These are phyloP conservation scores for Polypterus senegalus DNA, from an alignment of 2,113 vertebrate genomes.

Conservation along the genomic window DNA sequence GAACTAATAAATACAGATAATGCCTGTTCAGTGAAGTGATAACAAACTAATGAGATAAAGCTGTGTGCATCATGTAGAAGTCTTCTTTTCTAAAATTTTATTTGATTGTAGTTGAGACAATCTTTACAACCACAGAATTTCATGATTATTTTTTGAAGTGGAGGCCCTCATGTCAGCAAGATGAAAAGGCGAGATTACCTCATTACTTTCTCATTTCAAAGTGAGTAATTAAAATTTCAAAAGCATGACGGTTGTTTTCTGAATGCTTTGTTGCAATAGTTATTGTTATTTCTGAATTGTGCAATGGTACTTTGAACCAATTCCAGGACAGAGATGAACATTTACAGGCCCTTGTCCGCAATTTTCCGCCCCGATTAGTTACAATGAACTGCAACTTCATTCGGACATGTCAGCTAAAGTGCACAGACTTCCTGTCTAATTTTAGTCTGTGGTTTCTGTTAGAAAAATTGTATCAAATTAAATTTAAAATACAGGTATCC, in stretches of 20 bases:
- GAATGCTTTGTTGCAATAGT: constrained; percentile 37
- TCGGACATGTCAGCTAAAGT: constrained; percentile 29
- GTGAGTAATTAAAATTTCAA: constrained; percentile 21
- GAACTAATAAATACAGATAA: too few relatives aligned
- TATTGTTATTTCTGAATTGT: constrained; percentile 24
- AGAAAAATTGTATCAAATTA: constrained; percentile 19
- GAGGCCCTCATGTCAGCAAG: neutral
- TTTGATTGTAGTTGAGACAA: too few relatives aligned
- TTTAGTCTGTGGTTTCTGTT: constrained; percentile 1
- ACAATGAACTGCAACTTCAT: constrained; percentile 45
- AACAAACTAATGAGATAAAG: too few relatives aligned
- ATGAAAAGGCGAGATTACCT: constrained; percentile 5
- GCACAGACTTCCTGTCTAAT: constrained; percentile 13
- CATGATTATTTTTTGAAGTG: too few relatives aligned
- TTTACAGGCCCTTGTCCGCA: constrained; percentile 40
- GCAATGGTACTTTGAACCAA: constrained; percentile 32
- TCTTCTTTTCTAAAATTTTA: too few relatives aligned
- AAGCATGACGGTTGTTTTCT: constrained; percentile 28
- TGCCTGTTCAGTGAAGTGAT: too few relatives aligned
- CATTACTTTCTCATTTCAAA: constrained; percentile 8
- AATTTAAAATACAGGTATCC: constrained; percentile 22
- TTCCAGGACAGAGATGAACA: constrained; percentile 30
- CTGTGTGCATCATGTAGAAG: too few relatives aligned
- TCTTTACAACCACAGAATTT: too few relatives aligned
- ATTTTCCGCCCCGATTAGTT: constrained; percentile 65